A percentile compares a stretch with the other conserved stretches of the same genome.
phyloP scores from a whole-genome alignment of 2,888 invertebrate genomes.

The Drosophila niveifrons region DNA sequence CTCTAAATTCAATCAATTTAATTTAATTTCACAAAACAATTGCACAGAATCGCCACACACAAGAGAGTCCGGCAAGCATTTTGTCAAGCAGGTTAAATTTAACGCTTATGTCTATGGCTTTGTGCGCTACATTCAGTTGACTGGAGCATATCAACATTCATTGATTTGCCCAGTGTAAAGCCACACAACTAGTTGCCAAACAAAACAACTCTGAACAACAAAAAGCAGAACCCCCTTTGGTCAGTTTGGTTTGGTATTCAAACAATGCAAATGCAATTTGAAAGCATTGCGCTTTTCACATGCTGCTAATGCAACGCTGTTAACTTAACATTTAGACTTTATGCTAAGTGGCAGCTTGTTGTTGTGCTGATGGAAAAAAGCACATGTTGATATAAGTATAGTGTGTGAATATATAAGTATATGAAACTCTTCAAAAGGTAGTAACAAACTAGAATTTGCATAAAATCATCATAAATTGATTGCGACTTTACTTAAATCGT shows the following conservation, averaged over 20 bases:
- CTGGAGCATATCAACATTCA: slow-evolving; percentile 21
- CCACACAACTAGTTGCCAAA: slow-evolving; percentile 5
- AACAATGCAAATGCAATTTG: background rate
- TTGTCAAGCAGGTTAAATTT: slow-evolving; percentile 39
- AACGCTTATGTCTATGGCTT: slow-evolving; percentile 7
- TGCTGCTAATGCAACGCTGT: background rate
- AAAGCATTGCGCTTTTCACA: background rate
- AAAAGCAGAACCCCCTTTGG: background rate
- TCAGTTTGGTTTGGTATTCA: slow-evolving; percentile 2
- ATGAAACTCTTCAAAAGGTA: too few species aligned
- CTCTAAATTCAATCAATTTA: slow-evolving; percentile 80
- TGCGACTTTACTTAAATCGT: too few species aligned
- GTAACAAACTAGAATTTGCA: too few species aligned
- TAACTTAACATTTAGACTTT: background rate
- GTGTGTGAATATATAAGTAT: too few species aligned
- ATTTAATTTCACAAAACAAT: slow-evolving; percentile 82
- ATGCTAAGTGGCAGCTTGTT: background rate
- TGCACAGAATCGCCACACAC: slow-evolving; percentile 42
- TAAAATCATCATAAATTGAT: too few species aligned
- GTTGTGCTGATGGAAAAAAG: background rate
- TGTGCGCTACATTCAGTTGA: slow-evolving; percentile 23
- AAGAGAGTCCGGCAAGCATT: slow-evolving; percentile 20
- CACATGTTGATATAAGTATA: too few species aligned
- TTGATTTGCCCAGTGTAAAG: background rate
- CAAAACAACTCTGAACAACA: background rate